Evolutionary conservation across 2,113 vertebrate genomes (phyloP), one percentile per base, ranked within the genome.

Genomic region (Cnemophilus loriae): DNA sequence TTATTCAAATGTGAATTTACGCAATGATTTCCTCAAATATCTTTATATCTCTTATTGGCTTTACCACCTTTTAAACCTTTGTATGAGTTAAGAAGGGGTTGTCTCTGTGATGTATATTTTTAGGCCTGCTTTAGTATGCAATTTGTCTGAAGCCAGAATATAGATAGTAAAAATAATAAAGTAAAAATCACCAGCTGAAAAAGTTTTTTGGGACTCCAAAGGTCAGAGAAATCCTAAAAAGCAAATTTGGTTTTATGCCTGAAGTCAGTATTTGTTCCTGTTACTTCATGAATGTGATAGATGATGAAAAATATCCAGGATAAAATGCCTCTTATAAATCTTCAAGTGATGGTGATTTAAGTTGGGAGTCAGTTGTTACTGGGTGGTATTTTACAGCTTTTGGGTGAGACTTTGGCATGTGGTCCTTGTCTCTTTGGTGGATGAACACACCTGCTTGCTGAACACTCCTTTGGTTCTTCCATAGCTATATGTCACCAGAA

Each of bases 401-500:
- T 74, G 55, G 7, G 6, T 53, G 46, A 17, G 53, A 18, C 6
- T 69, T 80, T 28, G 46, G n/a, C 39, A 5, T 53, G 11, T 64
- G 47, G 39, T 50, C 27, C 27, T 81, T 55, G 21, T 46, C 7
- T 87, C 9, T 17, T 13, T 35, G 6, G 5, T 63, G 18, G 23
- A 37, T 76, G 57, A 46, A 8, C 8, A 30, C 22, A 23, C 2
- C 3, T 69, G 32, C 41, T 81, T 80, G 76, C 71, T 73, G 42
- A 64, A 37, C 2, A 6, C 4, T 41, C 5, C 73, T 55, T 44
- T 91, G 21, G 6, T 33, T 81, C 55, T 81, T 61, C 7, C 10
- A 7, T 44, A n/a, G 9, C 47, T 80, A 7, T 0, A 0, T 70
- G 23, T 56, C 7, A 32, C 8, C 37, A 74, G 46, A 69, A 49